Percentiles rank a stretch among this genome's conserved stretches.
Evolutionary conservation across 2,113 vertebrate genomes (phyloP).

Genomic region (Plestiodon gilberti): DNA sequence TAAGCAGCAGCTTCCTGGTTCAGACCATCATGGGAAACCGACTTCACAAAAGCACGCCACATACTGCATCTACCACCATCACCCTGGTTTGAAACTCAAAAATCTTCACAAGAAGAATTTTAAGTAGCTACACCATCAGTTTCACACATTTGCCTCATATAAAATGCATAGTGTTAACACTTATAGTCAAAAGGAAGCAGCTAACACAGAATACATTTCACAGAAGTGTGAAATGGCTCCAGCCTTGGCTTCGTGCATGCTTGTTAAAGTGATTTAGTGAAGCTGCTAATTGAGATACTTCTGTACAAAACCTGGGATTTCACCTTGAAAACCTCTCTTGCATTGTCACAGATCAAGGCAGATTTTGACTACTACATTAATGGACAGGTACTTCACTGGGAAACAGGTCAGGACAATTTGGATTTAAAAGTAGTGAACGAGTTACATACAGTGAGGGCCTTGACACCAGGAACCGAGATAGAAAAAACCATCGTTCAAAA

Average conservation of each 20-base stretch:
- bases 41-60: background rate
- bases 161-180: background rate
- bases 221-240: background rate
- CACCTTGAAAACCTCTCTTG: background rate
- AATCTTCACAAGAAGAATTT: background rate
- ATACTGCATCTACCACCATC: too few species aligned
- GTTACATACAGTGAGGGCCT: too few species aligned
- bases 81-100: background rate
- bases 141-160: background rate
- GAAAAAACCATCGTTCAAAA: background rate
- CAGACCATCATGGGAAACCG: too few species aligned
- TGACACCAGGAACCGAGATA: background rate
- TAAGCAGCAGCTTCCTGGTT: too few species aligned
- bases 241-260: too few species aligned
- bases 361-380: background rate
- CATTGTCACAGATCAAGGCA: background rate
- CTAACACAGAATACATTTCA: background rate
- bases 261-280: background rate
- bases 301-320: background rate
- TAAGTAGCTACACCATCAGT: background rate
- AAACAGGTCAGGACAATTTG: background rate
- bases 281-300: background rate
- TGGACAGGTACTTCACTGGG: too few species aligned
- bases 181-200: background rate
- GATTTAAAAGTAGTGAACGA: background rate